A percentile compares a stretch with the other conserved stretches of the same genome.
Evolutionary conservation across 2,888 invertebrate species (phyloP).

Genomic region (Catocala sponsa): DNA sequence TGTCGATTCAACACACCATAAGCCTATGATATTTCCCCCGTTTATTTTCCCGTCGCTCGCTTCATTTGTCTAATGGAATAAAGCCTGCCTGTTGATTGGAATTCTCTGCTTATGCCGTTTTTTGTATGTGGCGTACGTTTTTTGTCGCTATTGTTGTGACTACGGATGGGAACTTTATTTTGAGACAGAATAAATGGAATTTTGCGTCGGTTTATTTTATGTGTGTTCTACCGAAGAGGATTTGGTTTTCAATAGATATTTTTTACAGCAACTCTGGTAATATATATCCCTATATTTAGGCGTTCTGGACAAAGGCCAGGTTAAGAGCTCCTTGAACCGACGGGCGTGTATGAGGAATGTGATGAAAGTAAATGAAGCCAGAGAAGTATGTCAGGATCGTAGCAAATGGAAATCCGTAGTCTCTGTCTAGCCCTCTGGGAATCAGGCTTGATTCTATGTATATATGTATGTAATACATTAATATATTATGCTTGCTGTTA

Average conservation of each 20-base stretch:
- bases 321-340: no score
- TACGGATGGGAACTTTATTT: constrained; percentile 8
- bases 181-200: constrained; percentile 8
- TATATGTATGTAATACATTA: no score
- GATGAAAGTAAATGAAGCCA: no score
- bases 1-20: constrained; percentile 27
- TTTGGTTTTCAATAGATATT: background rate
- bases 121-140: constrained; percentile 30
- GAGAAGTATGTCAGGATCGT: no score
- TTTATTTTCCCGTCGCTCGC: constrained; percentile 48
- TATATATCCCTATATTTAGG: no score
- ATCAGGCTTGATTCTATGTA: no score
- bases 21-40: constrained; percentile 40
- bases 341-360: no score
- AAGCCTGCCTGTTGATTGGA: constrained; percentile 57
- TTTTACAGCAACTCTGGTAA: no score
- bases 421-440: no score
- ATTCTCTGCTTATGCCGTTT: constrained; percentile 43
- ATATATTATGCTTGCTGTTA: no score
- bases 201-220: constrained; percentile 2
- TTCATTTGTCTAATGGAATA: constrained; percentile 66
- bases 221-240: background rate
- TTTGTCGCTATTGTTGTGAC: constrained; percentile 10
- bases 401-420: no score
- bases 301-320: no score